Base-by-base conservation (phyloP, 2,113 vertebrate genomes). In the Emberiza fucata region DNA sequence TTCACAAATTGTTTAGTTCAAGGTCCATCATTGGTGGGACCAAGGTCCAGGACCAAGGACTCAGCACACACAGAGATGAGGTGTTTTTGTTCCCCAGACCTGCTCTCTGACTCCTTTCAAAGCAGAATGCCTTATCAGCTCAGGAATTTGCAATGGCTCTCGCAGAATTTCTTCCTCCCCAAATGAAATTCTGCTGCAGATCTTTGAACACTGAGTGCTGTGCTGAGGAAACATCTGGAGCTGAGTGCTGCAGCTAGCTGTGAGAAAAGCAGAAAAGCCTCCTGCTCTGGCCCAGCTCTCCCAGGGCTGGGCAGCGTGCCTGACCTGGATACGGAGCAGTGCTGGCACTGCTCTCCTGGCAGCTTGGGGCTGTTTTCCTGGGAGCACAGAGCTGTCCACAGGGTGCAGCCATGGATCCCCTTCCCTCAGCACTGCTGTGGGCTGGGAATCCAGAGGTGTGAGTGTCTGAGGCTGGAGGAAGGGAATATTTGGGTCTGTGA, bases 211-310 rank as follows among this genome's bases (percentile, higher is more conserved):
- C 0, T 10, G 72, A 88, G 82, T 47, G 86, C 56, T 69, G 14
- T 31, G 68, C 68, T 83, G 79, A 88, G 88, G 59, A 88, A 82
- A 77, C 75, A 79, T 76, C 90, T 90, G 92, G 71, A 90, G 56
- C 60, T 11, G 86, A 93, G 86, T 23, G 82, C 86, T 81, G 60
- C 48, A 73, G 51, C 80, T 80, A 42, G 72, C 45, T 92, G 72
- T 59, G 69, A 73, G 87, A 35, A 91, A 81, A 92, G 86, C 69
- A 73, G 84, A 35, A 91, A 84, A 92, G 86, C 69, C 84, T 83
- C 39, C 69, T 73, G 47, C 47, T 2, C 54, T 88, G 72, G 69
- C 35, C 77, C 12, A 4, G 37, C 72, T 64, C 64, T 92, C 72
- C 69, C 44, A 90, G 69, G 80, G 72, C 92, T 68, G 69, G 94